These are phyloP conservation scores for Pelosia muscerda DNA, from an alignment of 2,888 invertebrate species.

Conservation along the genomic window DNA sequence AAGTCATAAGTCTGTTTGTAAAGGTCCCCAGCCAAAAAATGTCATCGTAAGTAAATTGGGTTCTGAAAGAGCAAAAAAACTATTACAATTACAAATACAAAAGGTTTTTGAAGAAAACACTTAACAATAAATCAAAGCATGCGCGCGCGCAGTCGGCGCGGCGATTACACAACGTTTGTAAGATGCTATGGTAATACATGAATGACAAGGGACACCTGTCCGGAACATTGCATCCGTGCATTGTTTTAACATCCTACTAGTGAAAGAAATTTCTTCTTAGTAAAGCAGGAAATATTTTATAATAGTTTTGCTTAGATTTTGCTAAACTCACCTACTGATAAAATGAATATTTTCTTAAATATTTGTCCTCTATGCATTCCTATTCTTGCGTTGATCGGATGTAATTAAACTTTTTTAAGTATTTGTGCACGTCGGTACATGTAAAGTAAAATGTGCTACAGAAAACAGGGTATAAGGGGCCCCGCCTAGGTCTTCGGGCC, in stretches of 20 bases:
- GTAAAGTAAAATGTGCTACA: not conserved
- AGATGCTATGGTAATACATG: constrained; percentile 61
- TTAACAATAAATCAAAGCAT: constrained; percentile 32
- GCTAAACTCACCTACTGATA: not conserved
- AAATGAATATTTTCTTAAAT: not conserved
- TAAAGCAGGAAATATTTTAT: constrained; percentile 40
- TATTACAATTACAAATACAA: not conserved
- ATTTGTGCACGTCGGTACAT: not conserved
- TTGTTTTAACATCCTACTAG: constrained; percentile 75
- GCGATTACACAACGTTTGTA: constrained; percentile 42
- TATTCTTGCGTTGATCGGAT: not conserved
- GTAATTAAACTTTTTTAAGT: not conserved
- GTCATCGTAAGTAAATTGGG: not conserved
- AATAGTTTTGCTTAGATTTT: constrained; percentile 16
- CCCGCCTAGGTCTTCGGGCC: not conserved
- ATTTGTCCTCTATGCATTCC: not conserved
- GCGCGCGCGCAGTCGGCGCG: constrained; percentile 20
- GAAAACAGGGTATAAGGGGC: too few species aligned
- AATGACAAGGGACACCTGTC: constrained; percentile 71
- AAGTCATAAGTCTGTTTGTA: not conserved
- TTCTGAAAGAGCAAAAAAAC: not conserved
- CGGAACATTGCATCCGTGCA: constrained; percentile 82
- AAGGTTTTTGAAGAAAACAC: not conserved
- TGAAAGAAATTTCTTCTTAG: constrained; percentile 53
- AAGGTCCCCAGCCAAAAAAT: too few species aligned